phyloP scores from a whole-genome alignment of 2,888 invertebrate genomes.

The Zaprionus lineosus region DNA sequence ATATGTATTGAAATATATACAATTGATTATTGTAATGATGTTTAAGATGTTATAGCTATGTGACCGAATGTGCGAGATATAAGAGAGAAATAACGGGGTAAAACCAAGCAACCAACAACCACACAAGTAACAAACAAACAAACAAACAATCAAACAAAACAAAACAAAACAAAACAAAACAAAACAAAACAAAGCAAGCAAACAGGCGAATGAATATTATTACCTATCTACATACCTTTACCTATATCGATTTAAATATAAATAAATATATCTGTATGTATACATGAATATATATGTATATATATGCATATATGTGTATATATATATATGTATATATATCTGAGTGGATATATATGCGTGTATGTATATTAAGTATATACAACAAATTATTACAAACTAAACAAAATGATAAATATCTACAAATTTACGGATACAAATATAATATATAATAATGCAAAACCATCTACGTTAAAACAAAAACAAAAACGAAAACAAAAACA shows the following conservation, averaged over 20 bases:
- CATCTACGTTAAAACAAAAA: slow-evolving; percentile 49
- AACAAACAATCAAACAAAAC: too few species aligned
- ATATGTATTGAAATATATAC: slow-evolving; percentile 47
- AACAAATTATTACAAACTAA: slow-evolving; percentile 62
- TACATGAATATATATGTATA: slow-evolving; percentile 31
- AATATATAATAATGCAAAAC: slow-evolving; percentile 57
- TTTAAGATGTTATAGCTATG: slow-evolving; percentile 77
- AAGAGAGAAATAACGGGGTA: slow-evolving; percentile 32
- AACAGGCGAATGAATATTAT: slow-evolving; percentile 73
- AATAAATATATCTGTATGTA: slow-evolving; percentile 48
- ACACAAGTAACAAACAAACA: slow-evolving; percentile 41
- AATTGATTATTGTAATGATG: slow-evolving; percentile 72
- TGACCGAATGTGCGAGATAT: slow-evolving; percentile 57
- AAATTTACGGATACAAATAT: slow-evolving; percentile 72
- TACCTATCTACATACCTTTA: slow-evolving; percentile 78
- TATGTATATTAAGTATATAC: slow-evolving; percentile 56
- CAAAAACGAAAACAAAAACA: slow-evolving; percentile 45
- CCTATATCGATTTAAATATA: slow-evolving; percentile 74
- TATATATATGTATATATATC: slow-evolving; percentile 33
- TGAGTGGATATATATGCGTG: slow-evolving; percentile 44
- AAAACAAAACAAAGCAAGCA: too few species aligned
- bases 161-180: too few species aligned
- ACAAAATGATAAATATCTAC: slow-evolving; percentile 66
- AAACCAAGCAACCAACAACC: slow-evolving; percentile 57
- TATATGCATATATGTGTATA: slow-evolving; percentile 42